These are phyloP conservation scores for Catostomus latipinnis DNA, from an alignment of 2,797 vertebrate species.

Conservation along the genomic window DNA sequence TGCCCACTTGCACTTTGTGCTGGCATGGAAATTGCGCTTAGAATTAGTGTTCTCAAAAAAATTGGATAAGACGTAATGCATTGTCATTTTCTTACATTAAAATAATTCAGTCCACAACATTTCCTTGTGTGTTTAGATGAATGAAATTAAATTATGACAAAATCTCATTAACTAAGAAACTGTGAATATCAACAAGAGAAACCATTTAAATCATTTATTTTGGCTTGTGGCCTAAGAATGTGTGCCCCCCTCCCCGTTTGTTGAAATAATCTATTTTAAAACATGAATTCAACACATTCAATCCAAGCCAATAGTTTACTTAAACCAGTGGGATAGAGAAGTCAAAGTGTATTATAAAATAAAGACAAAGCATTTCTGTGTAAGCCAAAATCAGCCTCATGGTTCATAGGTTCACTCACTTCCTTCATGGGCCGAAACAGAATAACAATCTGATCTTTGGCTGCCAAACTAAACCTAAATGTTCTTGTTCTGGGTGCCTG, in stretches of 20 bases:
- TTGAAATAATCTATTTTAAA: not conserved
- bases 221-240: conserved; percentile 28
- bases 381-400: conserved; percentile 4
- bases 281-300: conserved; percentile 5
- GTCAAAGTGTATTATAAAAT: conserved; percentile 13
- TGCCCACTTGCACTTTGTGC: too few relatives aligned
- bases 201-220: conserved; percentile 18
- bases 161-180: conserved; percentile 27
- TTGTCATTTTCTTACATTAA: too few relatives aligned
- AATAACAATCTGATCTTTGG: conserved; percentile 30
- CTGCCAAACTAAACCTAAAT: conserved; percentile 37
- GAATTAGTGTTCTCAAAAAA: too few relatives aligned
- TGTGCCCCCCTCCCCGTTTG: too few relatives aligned
- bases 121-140: too few relatives aligned
- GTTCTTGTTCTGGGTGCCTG: not conserved
- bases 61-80: too few relatives aligned
- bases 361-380: conserved; percentile 4
- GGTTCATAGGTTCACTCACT: conserved; percentile 7
- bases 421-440: conserved; percentile 19
- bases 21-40: too few relatives aligned
- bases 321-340: conserved; percentile 11
- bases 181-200: conserved; percentile 41
- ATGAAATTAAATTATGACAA: too few relatives aligned
- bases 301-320: not conserved
- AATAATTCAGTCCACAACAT: too few relatives aligned